Evolutionary conservation across 2,113 vertebrate genomes (phyloP).

Genomic region (Meles meles): DNA sequence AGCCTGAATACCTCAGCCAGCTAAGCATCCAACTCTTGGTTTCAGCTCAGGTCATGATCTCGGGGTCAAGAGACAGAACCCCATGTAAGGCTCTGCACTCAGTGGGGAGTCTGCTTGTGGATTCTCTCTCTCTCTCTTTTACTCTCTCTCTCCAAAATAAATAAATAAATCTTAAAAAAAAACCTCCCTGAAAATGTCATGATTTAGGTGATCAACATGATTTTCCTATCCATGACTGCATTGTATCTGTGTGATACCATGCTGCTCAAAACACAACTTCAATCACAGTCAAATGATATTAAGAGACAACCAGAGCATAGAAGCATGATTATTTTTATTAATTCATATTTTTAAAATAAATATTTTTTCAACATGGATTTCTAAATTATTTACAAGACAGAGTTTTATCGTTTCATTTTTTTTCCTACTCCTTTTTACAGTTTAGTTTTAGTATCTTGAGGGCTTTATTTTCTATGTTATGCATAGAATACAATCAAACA

Average conservation of each 20-base stretch:
- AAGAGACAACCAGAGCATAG: not conserved
- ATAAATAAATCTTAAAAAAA: not conserved
- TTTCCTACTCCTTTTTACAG: not conserved
- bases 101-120: not conserved
- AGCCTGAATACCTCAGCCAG: not conserved
- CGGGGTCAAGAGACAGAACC: not conserved
- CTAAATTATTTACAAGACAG: not conserved
- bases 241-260: rapidly evolving
- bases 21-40: not conserved
- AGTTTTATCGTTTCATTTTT: not conserved
- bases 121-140: not conserved
- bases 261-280: not conserved
- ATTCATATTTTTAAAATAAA: not conserved
- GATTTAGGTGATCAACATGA: not conserved
- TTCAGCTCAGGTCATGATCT: not conserved
- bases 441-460: not conserved
- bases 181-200: not conserved
- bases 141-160: not conserved
- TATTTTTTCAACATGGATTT: not conserved
- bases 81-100: not conserved
- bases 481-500: not conserved
- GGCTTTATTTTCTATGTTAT: not conserved
- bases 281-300: rapidly evolving
- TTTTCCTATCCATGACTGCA: not conserved
- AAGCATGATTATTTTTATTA: not conserved